Evolutionary conservation across 2,888 invertebrate genomes (phyloP), one percentile per base, ranked within the genome.

Genomic region (Elgonia sp.): DNA sequence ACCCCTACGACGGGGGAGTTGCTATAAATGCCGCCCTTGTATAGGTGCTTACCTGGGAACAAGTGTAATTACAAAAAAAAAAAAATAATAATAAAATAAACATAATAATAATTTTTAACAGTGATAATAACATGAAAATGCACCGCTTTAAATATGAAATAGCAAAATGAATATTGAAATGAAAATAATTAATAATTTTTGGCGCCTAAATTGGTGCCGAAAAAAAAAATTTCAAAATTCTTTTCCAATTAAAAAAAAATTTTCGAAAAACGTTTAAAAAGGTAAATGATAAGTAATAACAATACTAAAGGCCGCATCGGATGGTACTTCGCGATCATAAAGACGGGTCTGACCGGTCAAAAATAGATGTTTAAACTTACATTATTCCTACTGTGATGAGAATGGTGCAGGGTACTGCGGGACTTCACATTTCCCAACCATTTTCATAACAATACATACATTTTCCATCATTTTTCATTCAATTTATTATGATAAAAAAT

Each of bases 341-440:
- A 88, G 88, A 79, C 84, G 46, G 29, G 76, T 70, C 82, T 29
- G 77, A 82, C 81, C 69, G 77, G 84, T 84, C 85, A 85, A 88
- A 85, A 88, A 88, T 88, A 88, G 84, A 85, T 63, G 76, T 69
- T 81, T 69, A 88, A 88, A 81, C 62, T 81, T 88, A 87, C 70
- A 87, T 87, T 87, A 82, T 83, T 83, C 83, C 67, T 50, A 63
- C 81, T 79, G 82, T 50, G 82, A 85, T 85, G 85, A 80, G 73
- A 70, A 80, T 75, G 82, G 57, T 65, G 69, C 67, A 69, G 60
- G 77, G 50, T 72, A 29, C 40, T 55, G 37, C 53, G 60, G 20
- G 57, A 83, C 62, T 73, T 42, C 21, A 62, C 18, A 69, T 86
- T 37, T 76, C 20, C 60, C 21, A 46, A 40, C 50, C 70, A 29